Conservation (phyloP, 2,888 invertebrate species). For the Ochlodes sylvanus region DNA sequence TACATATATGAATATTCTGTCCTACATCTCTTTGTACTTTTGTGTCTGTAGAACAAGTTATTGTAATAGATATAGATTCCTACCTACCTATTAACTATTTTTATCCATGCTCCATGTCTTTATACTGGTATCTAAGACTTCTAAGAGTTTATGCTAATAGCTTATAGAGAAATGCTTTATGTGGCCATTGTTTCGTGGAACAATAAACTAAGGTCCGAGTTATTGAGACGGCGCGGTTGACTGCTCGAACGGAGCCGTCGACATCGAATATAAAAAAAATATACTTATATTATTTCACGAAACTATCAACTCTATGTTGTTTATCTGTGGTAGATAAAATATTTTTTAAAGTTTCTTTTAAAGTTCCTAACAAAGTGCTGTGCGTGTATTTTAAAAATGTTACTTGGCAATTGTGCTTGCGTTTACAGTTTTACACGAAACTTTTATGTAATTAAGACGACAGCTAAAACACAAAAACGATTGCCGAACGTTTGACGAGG, state of each 20-base stretch:
- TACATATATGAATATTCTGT: no score
- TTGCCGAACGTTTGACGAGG: no score
- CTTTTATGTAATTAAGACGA: no score
- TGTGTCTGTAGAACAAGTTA: no score
- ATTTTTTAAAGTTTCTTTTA: no score
- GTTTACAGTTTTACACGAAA: no score
- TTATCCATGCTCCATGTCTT: background rate
- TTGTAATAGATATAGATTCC: no score
- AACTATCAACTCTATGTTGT: constrained; percentile 45
- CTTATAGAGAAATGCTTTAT: constrained; percentile 78
- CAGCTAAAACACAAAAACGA: no score
- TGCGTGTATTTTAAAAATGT: no score
- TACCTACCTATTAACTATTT: background rate
- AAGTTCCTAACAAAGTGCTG: no score
- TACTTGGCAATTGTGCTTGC: no score
- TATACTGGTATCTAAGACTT: background rate
- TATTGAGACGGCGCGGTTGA: constrained; percentile 50
- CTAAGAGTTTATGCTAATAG: constrained; percentile 67
- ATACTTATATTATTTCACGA: constrained; percentile 54
- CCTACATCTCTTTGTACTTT: no score
- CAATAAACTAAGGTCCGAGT: constrained; percentile 64
- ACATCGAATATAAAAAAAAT: constrained; percentile 44
- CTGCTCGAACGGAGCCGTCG: constrained; percentile 43
- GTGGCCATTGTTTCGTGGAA: constrained; percentile 75
- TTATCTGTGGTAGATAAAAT: constrained; percentile 30